Evolutionary conservation across 2,888 invertebrate genomes (phyloP).

Genomic region (Cantharis nigra): DNA sequence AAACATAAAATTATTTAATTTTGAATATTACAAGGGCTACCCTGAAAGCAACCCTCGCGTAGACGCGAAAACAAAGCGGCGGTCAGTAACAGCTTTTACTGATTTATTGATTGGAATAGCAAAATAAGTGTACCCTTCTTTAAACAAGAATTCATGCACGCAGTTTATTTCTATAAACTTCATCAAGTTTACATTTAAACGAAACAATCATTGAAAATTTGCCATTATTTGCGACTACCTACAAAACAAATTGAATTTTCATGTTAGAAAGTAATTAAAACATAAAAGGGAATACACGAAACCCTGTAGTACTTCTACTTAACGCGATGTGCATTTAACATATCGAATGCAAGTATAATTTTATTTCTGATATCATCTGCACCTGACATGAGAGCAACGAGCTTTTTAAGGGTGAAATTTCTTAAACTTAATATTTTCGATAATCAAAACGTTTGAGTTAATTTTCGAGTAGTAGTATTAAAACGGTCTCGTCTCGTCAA

Average conservation of each 20-base stretch:
- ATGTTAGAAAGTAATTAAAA: constrained; percentile 27
- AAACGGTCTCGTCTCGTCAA: neutral
- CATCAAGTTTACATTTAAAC: neutral
- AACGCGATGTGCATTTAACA: constrained; percentile 31
- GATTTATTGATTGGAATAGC: constrained; percentile 46
- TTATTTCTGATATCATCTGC: constrained; percentile 33
- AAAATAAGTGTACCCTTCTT: constrained; percentile 39
- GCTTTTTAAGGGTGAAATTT: constrained; percentile 20
- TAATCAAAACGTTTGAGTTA: neutral
- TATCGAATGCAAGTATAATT: constrained; percentile 28
- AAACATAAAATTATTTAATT: constrained; percentile 23
- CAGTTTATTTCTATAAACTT: constrained; percentile 25
- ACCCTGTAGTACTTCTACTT: constrained; percentile 17
- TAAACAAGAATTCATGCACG: constrained; percentile 45
- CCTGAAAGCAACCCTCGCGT: constrained; percentile 10
- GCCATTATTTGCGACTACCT: neutral
- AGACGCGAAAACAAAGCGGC: constrained; percentile 40
- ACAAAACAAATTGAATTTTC: constrained; percentile 13
- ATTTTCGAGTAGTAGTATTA: neutral
- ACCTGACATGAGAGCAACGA: constrained; percentile 31
- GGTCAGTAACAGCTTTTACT: constrained; percentile 46
- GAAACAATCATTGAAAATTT: neutral
- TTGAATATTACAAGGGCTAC: constrained; percentile 11
- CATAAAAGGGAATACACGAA: constrained; percentile 15
- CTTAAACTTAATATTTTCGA: neutral